A percentile compares a stretch with the other conserved stretches of the same genome.
Evolutionary conservation across 1,140 invertebrate genomes (phyloP).

Genomic region (Oscheius sp.): DNA sequence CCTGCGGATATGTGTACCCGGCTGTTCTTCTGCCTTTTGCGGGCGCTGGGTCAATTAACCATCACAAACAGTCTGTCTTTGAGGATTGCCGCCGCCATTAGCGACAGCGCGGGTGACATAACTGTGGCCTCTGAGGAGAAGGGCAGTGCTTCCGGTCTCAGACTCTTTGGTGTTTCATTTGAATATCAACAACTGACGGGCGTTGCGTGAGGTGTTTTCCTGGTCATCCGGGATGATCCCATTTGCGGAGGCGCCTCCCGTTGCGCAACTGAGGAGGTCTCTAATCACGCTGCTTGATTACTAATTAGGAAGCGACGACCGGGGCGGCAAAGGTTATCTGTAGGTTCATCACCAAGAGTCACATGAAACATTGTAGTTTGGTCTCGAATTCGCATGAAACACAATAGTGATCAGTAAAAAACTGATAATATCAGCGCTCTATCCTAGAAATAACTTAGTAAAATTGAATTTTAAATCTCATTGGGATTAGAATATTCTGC

Average conservation of each 20-base stretch:
- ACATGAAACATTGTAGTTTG: neutral
- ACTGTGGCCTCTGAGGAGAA: neutral
- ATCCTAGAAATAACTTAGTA: neutral
- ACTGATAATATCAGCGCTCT: neutral
- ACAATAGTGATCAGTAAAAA: too few species aligned
- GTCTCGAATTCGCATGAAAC: too few species aligned
- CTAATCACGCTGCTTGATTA: neutral
- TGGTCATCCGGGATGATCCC: neutral
- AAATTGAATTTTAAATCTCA: too few species aligned
- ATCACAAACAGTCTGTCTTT: constrained; percentile 2
- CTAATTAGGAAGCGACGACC: neutral
- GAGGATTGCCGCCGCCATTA: neutral
- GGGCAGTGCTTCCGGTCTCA: neutral
- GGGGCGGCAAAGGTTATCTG: neutral
- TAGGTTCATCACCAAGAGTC: neutral
- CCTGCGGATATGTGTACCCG: neutral
- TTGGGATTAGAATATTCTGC: neutral
- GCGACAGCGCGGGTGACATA: neutral
- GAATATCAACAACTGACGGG: neutral
- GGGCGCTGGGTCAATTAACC: neutral
- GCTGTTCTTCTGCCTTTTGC: constrained; percentile 5
- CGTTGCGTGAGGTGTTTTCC: neutral
- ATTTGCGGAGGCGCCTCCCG: neutral
- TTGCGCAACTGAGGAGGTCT: neutral
- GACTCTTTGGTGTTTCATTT: neutral